Base-by-base conservation (phyloP, 1,140 invertebrate genomes). In the Cyphomyrmex costatus region DNA sequence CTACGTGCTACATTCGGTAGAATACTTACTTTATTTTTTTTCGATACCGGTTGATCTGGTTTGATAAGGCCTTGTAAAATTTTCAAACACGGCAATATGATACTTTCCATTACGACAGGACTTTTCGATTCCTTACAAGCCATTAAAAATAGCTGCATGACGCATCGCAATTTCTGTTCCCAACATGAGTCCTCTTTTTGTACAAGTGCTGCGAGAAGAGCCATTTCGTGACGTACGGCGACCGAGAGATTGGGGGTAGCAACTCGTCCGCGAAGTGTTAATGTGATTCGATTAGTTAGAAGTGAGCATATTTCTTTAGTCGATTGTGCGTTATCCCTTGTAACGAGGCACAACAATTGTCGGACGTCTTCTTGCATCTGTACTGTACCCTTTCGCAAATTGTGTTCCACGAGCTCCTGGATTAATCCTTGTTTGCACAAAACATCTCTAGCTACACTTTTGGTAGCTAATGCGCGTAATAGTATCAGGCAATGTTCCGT, bases 141-240 rank as follows among this genome's bases (percentile, higher is more conserved):
- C 95, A 97, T 97, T 60, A 98, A 93, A 92, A 98, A 98, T 36
- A 99, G 93, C 77, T 97, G 96, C 95, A 99, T 97, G 27, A 99
- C 97, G 92, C 98, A 98, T 58, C 98, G 97, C 0, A 99, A 95
- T 92, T 99, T 98, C 78, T 98, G 97, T 94, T 99, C 98, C 99
- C 99, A 99, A 93, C 98, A 99, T 0, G 97, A 97, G 91, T 99
- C 99, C 92, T 99, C 98, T 88, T 98, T 98, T 88, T 98, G 97
- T 0, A 99, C 96, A 10, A 99, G 96, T 1, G 97, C 97, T 0
- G 98, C 98, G 33, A 99, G 94, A 3, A 99, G 93, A 5, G 98
- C 96, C 93, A 99, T 98, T 95, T 99, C 98, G 93, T 98, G 97
- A 58, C 98, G 94, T 79, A 98, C 96, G 77, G 98, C 96, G 85